These are phyloP conservation scores for Galaxea fascicularis DNA, from an alignment of 92 coral and sea anemone genomes.

Conservation along the genomic window DNA sequence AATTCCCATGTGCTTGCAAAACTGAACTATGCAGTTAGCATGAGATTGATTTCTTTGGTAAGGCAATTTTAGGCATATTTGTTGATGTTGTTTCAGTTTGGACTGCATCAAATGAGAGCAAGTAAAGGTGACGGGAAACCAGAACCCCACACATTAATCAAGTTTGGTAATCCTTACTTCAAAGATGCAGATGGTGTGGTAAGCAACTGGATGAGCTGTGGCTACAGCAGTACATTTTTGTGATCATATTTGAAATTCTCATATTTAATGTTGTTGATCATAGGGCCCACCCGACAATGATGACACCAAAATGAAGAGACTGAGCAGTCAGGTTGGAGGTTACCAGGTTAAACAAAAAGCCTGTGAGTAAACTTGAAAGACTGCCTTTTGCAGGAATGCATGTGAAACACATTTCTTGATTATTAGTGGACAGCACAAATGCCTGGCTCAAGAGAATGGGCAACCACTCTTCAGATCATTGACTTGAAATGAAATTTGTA, in stretches of 20 bases:
- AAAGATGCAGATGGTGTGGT: conserved; percentile 60
- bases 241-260: too few species aligned
- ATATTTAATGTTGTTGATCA: not conserved
- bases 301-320: conserved; percentile 71
- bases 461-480: too few species aligned
- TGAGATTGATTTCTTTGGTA: too few species aligned
- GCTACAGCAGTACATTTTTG: too few species aligned
- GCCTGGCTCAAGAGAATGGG: too few species aligned
- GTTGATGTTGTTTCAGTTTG: conserved; percentile 17
- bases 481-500: too few species aligned
- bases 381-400: too few species aligned
- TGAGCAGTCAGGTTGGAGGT: conserved; percentile 64
- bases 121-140: conserved; percentile 43
- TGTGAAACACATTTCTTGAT: too few species aligned
- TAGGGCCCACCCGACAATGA: conserved; percentile 96
- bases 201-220: not conserved
- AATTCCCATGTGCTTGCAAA: too few species aligned
- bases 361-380: conserved; percentile 55
- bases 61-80: too few species aligned
- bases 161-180: conserved; percentile 86
- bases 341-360: conserved; percentile 62
- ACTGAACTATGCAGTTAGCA: too few species aligned
- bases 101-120: conserved; percentile 52
- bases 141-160: conserved; percentile 53
- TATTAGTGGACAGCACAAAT: too few species aligned